These are phyloP conservation scores for Ladona fulva DNA, from an alignment of 1,140 invertebrate species.

Conservation along the genomic window DNA sequence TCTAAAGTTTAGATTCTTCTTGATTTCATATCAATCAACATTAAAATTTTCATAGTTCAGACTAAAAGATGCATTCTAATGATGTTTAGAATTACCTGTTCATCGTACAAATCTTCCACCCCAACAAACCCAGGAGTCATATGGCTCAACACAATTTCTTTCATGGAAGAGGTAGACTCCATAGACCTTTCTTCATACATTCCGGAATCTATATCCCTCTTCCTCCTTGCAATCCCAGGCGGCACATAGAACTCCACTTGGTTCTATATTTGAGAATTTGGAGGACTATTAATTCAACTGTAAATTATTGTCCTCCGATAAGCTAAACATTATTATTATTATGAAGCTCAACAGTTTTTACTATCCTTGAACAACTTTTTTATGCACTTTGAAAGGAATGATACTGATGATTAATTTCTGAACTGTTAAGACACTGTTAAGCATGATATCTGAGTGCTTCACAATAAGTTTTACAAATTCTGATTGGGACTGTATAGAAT, in stretches of 20 bases:
- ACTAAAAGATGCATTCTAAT: not conserved
- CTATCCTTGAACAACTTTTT: too few relatives aligned
- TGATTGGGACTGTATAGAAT: too few relatives aligned
- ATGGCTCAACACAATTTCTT: constrained; percentile 32
- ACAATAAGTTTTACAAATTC: too few relatives aligned
- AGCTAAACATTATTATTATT: too few relatives aligned
- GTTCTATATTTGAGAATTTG: constrained; percentile 16
- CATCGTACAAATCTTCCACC: constrained; percentile 29
- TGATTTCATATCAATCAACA: too few relatives aligned
- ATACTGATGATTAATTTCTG: too few relatives aligned
- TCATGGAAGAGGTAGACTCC: constrained; percentile 13
- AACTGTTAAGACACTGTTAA: too few relatives aligned
- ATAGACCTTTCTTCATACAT: not conserved
- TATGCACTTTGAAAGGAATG: too few relatives aligned
- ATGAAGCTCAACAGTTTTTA: too few relatives aligned
- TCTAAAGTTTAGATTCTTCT: too few relatives aligned
- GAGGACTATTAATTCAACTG: not conserved
- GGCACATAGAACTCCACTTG: constrained; percentile 21
- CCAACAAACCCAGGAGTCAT: constrained; percentile 32
- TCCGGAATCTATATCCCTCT: constrained; percentile 9
- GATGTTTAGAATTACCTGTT: constrained; percentile 19
- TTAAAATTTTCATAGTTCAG: not conserved
- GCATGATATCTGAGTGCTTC: too few relatives aligned
- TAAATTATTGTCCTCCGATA: too few relatives aligned
- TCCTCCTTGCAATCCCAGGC: not conserved